phyloP scores from a whole-genome alignment of 2,888 invertebrate species.

The Rosalia funebris region DNA sequence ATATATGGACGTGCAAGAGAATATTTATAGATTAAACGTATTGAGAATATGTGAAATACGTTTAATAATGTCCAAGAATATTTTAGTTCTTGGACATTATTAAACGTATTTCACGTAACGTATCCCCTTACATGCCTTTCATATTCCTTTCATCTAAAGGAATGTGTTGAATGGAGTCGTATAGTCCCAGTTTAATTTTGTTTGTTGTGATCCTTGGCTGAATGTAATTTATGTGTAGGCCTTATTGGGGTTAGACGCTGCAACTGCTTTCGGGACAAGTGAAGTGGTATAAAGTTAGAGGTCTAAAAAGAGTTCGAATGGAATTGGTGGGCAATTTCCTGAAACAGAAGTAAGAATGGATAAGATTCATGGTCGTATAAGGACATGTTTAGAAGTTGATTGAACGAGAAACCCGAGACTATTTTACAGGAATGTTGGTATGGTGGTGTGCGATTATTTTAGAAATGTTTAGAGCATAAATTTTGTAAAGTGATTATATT shows the following conservation, averaged over 20 bases:
- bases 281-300: conserved; percentile 15
- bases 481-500: not conserved
- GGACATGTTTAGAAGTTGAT: conserved; percentile 1
- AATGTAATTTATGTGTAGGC: conserved; percentile 17
- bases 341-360: conserved; percentile 19
- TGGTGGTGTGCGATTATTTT: not conserved
- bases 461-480: not conserved
- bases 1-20: too few relatives aligned
- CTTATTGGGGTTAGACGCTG: not conserved
- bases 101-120: too few relatives aligned
- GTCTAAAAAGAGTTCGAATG: conserved; percentile 14
- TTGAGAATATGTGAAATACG: too few relatives aligned
- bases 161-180: too few relatives aligned
- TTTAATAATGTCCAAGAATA: too few relatives aligned
- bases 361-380: conserved; percentile 18
- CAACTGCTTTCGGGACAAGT: conserved; percentile 13
- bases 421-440: not conserved
- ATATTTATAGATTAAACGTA: too few relatives aligned
- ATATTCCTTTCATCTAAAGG: too few relatives aligned
- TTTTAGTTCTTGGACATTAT: too few relatives aligned
- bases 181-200: conserved; percentile 14
- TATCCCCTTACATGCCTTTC: too few relatives aligned
- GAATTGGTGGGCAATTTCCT: conserved; percentile 22
- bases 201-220: conserved; percentile 10
- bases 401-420: conserved; percentile 9